Evolutionary conservation across 2,888 invertebrate genomes (phyloP).

Genomic region (Tolmerus cingulatus): DNA sequence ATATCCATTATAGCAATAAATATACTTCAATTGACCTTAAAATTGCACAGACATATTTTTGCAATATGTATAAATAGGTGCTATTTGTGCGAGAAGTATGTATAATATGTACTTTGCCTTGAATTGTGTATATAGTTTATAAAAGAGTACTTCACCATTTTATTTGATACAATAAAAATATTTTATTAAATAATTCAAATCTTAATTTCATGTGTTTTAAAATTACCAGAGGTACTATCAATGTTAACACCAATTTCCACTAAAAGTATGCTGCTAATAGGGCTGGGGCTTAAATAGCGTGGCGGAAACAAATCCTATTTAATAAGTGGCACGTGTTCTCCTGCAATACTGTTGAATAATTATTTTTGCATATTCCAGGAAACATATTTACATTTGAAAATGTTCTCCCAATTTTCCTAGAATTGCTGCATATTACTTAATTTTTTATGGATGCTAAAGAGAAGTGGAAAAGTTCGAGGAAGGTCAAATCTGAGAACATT

Average conservation of each 20-base stretch:
- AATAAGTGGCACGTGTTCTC: neutral
- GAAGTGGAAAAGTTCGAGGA: neutral
- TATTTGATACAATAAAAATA: no score
- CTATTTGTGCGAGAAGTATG: no score
- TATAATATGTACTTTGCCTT: no score
- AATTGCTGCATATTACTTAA: neutral
- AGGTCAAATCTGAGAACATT: neutral
- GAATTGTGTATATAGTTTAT: no score
- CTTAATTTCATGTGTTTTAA: no score
- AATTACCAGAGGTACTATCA: no score
- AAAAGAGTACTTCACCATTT: no score
- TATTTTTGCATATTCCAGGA: neutral
- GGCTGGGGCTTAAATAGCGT: neutral
- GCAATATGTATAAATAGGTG: no score
- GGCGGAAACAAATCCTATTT: neutral
- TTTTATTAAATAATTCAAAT: no score
- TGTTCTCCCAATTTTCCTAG: neutral
- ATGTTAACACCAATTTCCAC: neutral
- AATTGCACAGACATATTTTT: no score
- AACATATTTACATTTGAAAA: neutral
- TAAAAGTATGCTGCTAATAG: neutral
- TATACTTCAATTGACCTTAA: no score
- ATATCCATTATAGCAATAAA: no score
- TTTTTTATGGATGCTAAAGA: neutral
- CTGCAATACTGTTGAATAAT: neutral